Evolutionary conservation across 2,888 invertebrate species (phyloP), one percentile per base, ranked within the genome.

Genomic region (Drosophila mayaguana): DNA sequence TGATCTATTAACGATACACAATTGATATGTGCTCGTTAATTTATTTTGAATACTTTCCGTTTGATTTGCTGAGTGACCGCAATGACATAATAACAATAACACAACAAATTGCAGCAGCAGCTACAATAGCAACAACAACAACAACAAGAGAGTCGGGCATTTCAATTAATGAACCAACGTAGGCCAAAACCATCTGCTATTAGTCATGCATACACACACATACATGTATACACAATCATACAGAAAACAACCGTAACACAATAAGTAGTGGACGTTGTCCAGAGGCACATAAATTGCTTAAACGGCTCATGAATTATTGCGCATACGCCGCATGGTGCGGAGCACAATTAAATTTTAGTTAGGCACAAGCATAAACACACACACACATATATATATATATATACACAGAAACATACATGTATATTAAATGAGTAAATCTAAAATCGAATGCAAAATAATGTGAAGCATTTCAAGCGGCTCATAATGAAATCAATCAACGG

Each of bases 251-350:
- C 72, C 64, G 79, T 75, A 67, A 77, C 63, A 69, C 63, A 22
- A 38, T 42, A 51, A 48, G 71, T 63, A 40, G 66, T 72, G 68
- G 57, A 62, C 69, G 56, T 50, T 75, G 78, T 62, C 68, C 69
- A 68, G 61, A 72, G 70, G 74, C 74, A 75, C 64, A 81, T 76
- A 85, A 88, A 83, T 89, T 80, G 71, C 75, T 86, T 72, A 86
- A 86, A 78, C 75, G 87, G 69, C 70, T 87, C 86, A 87, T 89
- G 88, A 84, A 89, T 78, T 89, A 84, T 87, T 87, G 85, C 89
- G 86, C 72, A 87, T 87, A 84, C 78, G 85, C 85, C 71, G 83
- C 64, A 57, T 84, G 85, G 72, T 75, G 69, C 67, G 72, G 76
- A 56, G 40, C 71, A 72, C 84, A 81, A 88, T 85, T 81, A 81